A percentile compares a stretch with the other conserved stretches of the same genome.
Evolutionary conservation across 2,888 invertebrate species (phyloP).

Genomic region (Tipula unca): DNA sequence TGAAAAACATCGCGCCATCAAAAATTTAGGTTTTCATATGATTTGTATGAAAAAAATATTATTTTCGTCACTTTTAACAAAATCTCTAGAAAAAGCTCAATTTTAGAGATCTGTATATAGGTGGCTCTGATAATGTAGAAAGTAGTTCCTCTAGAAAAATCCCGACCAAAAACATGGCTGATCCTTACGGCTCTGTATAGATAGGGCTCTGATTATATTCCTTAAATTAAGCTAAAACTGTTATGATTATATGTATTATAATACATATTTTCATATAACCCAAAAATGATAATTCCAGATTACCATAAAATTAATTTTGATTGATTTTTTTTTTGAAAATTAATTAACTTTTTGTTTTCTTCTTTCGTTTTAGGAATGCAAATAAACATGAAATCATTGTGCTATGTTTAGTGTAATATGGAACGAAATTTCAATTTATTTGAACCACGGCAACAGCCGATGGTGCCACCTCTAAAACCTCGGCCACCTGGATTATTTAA

Average conservation of each 20-base stretch:
- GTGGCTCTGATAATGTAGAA: no score
- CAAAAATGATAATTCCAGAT: neutral
- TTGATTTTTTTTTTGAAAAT: neutral
- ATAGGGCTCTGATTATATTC: no score
- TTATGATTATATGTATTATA: neutral
- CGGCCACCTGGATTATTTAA: conserved; percentile 32
- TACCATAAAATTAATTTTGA: neutral
- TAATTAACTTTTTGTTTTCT: conserved; percentile 19
- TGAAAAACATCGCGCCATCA: no score
- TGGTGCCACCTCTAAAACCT: conserved; percentile 34
- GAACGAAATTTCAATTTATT: conserved; percentile 27
- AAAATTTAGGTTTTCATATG: no score
- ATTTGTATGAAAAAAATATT: no score
- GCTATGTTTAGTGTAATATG: conserved; percentile 29
- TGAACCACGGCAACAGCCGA: conserved; percentile 32
- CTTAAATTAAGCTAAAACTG: neutral
- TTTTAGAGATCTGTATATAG: no score
- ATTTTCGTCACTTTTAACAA: no score
- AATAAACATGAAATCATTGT: neutral
- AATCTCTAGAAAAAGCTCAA: no score
- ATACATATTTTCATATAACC: neutral
- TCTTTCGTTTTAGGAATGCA: neutral
- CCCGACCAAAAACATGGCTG: no score
- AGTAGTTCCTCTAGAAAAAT: no score
- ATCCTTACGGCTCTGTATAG: no score